Evolutionary conservation across 1,140 invertebrate species (phyloP).

Genomic region (Augochlora pura): DNA sequence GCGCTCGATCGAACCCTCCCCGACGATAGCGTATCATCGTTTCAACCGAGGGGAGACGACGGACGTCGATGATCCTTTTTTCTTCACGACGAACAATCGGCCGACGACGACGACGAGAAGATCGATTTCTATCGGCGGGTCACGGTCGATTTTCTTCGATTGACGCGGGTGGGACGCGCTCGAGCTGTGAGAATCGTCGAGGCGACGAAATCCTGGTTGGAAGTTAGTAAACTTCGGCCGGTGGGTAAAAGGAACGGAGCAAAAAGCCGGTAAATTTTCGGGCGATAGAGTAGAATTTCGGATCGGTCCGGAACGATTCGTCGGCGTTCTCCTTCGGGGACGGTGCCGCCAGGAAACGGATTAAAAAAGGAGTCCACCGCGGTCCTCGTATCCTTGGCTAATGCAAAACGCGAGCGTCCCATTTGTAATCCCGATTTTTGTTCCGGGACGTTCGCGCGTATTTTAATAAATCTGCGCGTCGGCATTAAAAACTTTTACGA

Average conservation of each 20-base stretch:
- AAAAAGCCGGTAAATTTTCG: too few species aligned
- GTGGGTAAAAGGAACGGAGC: too few species aligned
- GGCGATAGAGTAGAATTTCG: too few species aligned
- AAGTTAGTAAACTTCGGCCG: too few species aligned
- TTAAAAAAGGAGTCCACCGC: too few species aligned
- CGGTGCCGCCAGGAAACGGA: too few species aligned
- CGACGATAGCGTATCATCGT: conserved; percentile 7
- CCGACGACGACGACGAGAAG: background rate
- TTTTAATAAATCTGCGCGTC: conserved; percentile 44
- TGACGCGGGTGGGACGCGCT: background rate
- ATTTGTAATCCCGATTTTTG: conserved; percentile 39
- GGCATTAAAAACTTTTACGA: conserved; percentile 57
- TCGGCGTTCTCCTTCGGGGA: too few species aligned
- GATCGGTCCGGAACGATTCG: too few species aligned
- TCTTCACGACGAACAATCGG: background rate
- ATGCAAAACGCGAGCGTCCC: background rate
- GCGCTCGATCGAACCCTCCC: background rate
- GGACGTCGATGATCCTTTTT: too few species aligned
- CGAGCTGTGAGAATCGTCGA: too few species aligned
- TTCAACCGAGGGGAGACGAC: background rate
- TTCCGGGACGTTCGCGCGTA: conserved; percentile 32
- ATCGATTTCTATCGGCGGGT: conserved; percentile 7
- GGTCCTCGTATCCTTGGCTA: background rate
- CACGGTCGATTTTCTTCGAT: background rate
- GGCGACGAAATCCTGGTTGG: background rate